Base-by-base conservation (phyloP, 2,888 invertebrate species). In the Willowsia nigromaculata region DNA sequence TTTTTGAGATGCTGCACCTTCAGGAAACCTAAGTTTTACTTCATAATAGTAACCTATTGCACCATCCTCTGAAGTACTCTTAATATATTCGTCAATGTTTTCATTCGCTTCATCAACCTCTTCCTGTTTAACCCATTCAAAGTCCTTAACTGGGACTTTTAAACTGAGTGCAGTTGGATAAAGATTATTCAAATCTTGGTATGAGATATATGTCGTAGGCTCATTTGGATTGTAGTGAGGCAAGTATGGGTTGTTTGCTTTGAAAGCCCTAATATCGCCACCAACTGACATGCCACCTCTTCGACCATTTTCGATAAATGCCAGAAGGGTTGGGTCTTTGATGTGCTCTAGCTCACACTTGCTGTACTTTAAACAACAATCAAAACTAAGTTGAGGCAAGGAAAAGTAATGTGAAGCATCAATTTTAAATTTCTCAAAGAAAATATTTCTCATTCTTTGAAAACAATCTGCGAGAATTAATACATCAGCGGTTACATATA, bases 401-500 rank as follows among this genome's bases (percentile, higher is more conserved):
- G 37, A 37, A 11, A 13, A 25, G 11, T 68, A 68, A 37, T 68
- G 37, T 0, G 68, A n/a, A 1, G 68, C 18, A 40, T 68, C 68
- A 1, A 68, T 0, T 18, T 18, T 18, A 68, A 68, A 68, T 3
- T 37, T 27, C 1, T n/a, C 37, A 7, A 18, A 22, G 5, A 68
- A 68, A 22, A 37, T 6, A 1, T n/a, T 37, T 2, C 68, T 4
- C n/a, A 37, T 37, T 18, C 18, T 33, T 11, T 37, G 2, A 68
- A 37, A 68, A 13, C 37, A 33, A 18, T 68, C 68, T 9, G 68
- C 68, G 18, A 68, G 30, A 6, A 82, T 7, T 7, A 47, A 18
- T 1, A 82, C 82, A 43, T 82, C 82, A 27, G 65, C n/a, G 11
- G n/a, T 37, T 1, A 22, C 15, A 13, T 82, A 82, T 15, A 82